Evolutionary conservation across 2,888 invertebrate genomes (phyloP).

Genomic region (Calliopum simillimum): DNA sequence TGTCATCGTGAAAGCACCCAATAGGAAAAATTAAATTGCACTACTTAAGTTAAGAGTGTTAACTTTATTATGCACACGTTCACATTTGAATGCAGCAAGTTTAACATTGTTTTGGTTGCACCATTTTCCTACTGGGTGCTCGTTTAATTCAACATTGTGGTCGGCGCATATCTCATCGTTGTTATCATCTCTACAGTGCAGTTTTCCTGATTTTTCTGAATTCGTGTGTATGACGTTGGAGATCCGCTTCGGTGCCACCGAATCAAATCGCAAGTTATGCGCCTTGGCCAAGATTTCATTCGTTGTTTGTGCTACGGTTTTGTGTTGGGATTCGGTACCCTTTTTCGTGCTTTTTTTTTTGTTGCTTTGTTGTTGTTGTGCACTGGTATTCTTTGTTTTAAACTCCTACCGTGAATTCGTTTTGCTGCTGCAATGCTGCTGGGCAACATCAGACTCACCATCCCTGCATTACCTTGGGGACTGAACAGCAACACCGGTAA

Average conservation of each 20-base stretch:
- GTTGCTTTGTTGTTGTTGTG: slow-evolving; percentile 56
- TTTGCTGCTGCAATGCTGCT: slow-evolving; percentile 40
- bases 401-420: slow-evolving; percentile 62
- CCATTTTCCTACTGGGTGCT: no score
- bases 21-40: no score
- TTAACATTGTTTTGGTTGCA: no score
- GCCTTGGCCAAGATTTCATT: slow-evolving; percentile 25
- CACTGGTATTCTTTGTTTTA: slow-evolving; percentile 59
- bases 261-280: slow-evolving; percentile 48
- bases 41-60: no score
- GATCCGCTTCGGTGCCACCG: slow-evolving; percentile 47
- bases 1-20: no score
- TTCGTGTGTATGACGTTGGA: slow-evolving; percentile 9
- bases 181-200: neutral
- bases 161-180: neutral
- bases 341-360: slow-evolving; percentile 47
- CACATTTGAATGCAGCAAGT: no score
- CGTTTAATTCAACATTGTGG: neutral
- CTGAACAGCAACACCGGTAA: slow-evolving; percentile 37
- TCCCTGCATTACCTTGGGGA: slow-evolving; percentile 45
- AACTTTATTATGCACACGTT: no score
- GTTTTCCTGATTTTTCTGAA: neutral
- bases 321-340: neutral
- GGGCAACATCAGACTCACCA: slow-evolving; percentile 47
- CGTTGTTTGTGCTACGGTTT: neutral